Evolutionary conservation across 1,140 invertebrate species (phyloP).

Genomic region (Drosophila parabipectinata): DNA sequence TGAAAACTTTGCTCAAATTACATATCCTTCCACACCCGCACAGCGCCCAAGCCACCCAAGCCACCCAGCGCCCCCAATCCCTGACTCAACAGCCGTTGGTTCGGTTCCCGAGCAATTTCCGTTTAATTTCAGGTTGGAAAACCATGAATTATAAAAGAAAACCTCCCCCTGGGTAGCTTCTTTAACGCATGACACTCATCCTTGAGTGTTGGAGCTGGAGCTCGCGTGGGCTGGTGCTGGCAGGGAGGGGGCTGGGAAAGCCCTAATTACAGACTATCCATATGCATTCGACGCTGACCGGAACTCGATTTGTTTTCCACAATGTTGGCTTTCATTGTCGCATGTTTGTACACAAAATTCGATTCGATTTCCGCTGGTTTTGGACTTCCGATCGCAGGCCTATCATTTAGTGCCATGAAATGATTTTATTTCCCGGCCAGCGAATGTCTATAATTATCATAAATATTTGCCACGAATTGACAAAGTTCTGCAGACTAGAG

Average conservation of each 20-base stretch:
- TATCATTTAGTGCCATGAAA: constrained; percentile 40
- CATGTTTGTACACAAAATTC: constrained; percentile 76
- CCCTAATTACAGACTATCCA: constrained; percentile 50
- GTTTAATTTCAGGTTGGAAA: constrained; percentile 68
- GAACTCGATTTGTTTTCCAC: constrained; percentile 71
- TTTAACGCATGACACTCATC: constrained; percentile 75
- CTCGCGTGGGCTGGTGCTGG: no score
- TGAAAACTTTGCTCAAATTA: constrained; percentile 70
- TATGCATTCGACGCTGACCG: constrained; percentile 12
- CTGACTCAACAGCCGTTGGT: constrained; percentile 30
- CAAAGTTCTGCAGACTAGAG: constrained; percentile 23
- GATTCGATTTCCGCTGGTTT: constrained; percentile 42
- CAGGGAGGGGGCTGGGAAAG: background rate
- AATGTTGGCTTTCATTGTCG: constrained; percentile 78
- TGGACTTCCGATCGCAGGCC: constrained; percentile 8
- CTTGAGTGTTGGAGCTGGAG: background rate
- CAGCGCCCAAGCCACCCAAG: constrained; percentile 10
- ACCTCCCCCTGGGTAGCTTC: constrained; percentile 36
- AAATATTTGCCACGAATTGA: constrained; percentile 64
- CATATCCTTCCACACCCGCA: constrained; percentile 57
- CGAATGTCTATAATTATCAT: constrained; percentile 66
- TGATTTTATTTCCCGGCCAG: constrained; percentile 62
- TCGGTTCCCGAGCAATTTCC: constrained; percentile 71
- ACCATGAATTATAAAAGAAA: constrained; percentile 68
- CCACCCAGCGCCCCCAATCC: constrained; percentile 6